Evolutionary conservation across 2,113 vertebrate species (phyloP).

Genomic region (Protobothrops mucrosquamatus): DNA sequence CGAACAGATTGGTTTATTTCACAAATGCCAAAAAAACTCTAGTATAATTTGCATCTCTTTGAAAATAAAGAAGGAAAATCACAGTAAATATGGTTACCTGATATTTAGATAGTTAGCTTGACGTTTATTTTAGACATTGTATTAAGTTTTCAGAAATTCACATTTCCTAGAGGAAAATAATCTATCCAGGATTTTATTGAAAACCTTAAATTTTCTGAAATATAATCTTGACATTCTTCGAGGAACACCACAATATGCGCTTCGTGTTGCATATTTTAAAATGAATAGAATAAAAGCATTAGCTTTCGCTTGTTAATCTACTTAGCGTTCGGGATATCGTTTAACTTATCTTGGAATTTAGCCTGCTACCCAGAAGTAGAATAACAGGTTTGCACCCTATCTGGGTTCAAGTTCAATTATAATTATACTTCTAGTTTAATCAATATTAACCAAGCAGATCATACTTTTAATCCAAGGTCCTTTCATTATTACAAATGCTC

Average conservation of each 20-base stretch:
- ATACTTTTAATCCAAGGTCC: constrained; percentile 11
- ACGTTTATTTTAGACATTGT: background rate
- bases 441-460: constrained; percentile 15
- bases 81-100: background rate
- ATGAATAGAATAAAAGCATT: background rate
- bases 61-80: background rate
- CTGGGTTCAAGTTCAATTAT: constrained; percentile 22
- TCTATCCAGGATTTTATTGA: background rate
- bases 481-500: constrained; percentile 50
- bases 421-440: constrained; percentile 1
- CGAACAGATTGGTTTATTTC: background rate
- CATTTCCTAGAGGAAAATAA: background rate
- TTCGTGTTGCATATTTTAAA: background rate
- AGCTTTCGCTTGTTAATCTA: background rate
- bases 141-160: background rate
- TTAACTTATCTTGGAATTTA: background rate
- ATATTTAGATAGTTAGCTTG: background rate
- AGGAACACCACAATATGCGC: background rate
- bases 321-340: background rate
- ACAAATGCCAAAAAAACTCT: background rate
- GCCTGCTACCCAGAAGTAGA: constrained; percentile 1
- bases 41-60: background rate
- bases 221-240: background rate
- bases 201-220: background rate
- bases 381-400: constrained; percentile 27